Evolutionary conservation across 2,113 vertebrate genomes (phyloP).

Genomic region (Cnemophilus loriae): DNA sequence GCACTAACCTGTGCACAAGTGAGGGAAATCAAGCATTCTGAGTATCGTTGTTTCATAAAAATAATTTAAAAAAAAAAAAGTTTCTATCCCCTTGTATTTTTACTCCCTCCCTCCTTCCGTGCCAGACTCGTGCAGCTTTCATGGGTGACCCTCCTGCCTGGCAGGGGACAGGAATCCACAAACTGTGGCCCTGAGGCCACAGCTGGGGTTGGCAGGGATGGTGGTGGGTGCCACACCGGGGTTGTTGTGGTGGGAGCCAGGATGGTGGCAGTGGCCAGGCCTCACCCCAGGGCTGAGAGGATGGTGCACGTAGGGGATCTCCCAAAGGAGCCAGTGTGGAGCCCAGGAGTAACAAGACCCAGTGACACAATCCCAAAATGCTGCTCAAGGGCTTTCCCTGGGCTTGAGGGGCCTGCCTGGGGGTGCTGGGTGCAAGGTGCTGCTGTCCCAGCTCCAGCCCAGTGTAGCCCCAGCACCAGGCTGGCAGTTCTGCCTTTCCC

Average conservation of each 20-base stretch:
- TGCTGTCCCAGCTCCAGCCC: neutral
- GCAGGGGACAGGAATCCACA: neutral
- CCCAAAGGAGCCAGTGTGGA: neutral
- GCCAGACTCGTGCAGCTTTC: neutral
- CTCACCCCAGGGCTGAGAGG: neutral
- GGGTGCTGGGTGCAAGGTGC: neutral
- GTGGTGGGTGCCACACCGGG: rapidly evolving
- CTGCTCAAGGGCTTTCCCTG: neutral
- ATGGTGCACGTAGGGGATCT: rapidly evolving
- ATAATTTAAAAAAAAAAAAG: neutral
- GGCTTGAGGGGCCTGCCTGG: neutral
- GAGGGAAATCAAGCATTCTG: neutral
- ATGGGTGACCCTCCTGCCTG: neutral
- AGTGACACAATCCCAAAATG: rapidly evolving
- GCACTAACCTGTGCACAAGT: rapidly evolving
- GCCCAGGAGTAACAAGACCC: neutral
- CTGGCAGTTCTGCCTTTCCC: neutral
- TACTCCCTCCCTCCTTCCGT: neutral
- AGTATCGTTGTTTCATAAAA: neutral
- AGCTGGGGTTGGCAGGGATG: neutral
- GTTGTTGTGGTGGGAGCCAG: neutral
- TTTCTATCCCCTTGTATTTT: neutral
- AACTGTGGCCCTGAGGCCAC: neutral
- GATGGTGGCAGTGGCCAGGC: neutral
- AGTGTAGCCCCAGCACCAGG: neutral